phyloP scores from a whole-genome alignment of 1,140 invertebrate species.

The Brachionus rotundiformis region DNA sequence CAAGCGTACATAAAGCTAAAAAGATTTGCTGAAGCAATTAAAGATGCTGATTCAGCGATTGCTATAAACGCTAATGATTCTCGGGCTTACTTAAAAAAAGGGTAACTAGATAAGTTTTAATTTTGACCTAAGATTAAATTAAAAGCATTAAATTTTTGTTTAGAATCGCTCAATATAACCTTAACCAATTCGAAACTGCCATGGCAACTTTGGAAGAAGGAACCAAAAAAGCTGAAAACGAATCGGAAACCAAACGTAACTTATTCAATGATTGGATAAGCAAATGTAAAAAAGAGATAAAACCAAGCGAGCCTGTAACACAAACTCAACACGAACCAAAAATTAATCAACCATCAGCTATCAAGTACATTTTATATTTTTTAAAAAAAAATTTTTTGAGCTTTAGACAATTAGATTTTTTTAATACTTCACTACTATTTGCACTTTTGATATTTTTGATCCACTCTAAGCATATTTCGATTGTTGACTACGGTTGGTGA shows the following conservation, averaged over 20 bases:
- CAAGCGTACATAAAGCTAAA: slow-evolving; percentile 34
- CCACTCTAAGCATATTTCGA: no score
- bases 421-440: no score
- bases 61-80: slow-evolving; percentile 23
- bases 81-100: slow-evolving; percentile 39
- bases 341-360: background rate
- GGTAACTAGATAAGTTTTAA: background rate
- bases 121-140: background rate
- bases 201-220: slow-evolving; percentile 1
- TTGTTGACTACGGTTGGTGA: no score
- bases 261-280: slow-evolving; percentile 43
- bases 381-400: no score
- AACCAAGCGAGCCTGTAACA: background rate
- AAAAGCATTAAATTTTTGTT: background rate
- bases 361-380: background rate
- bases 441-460: no score
- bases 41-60: slow-evolving; percentile 45
- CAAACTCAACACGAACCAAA: background rate
- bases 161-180: slow-evolving; percentile 40
- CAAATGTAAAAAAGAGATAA: slow-evolving; percentile 45
- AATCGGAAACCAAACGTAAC: background rate
- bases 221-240: slow-evolving; percentile 13
- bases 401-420: background rate
- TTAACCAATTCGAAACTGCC: background rate
- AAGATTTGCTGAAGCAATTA: background rate